phyloP scores from a whole-genome alignment of 37 sponge, comb jelly and placozoan species.

The Aplysina aerophoba region DNA sequence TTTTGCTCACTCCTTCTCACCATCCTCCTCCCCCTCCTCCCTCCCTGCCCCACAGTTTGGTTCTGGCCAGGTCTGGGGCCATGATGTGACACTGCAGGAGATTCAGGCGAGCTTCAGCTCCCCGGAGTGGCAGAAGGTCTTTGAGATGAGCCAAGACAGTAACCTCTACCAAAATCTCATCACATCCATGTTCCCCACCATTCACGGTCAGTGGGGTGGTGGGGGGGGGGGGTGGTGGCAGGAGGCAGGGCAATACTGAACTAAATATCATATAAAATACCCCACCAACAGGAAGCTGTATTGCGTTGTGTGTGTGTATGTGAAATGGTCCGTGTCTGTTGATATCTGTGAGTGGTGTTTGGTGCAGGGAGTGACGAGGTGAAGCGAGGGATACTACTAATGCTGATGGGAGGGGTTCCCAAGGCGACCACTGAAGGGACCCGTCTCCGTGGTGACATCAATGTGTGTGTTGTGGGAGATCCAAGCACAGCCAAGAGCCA shows the following conservation, averaged over 20 bases:
- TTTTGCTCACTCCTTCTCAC: too few relatives aligned
- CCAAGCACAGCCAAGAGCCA: constrained; percentile 99
- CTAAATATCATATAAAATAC: too few relatives aligned
- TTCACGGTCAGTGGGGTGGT: constrained; percentile 77
- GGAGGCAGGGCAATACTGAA: not conserved
- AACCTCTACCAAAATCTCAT: constrained; percentile 95
- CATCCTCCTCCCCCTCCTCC: too few relatives aligned
- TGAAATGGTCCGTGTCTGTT: not conserved
- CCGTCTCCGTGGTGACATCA: constrained; percentile 96
- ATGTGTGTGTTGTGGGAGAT: constrained; percentile 98
- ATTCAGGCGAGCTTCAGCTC: constrained; percentile 80
- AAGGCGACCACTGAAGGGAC: constrained; percentile 96
- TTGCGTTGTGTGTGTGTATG: constrained; percentile 26
- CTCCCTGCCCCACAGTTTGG: constrained; percentile 59
- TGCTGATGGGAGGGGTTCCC: constrained; percentile 98
- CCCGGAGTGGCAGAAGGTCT: constrained; percentile 82
- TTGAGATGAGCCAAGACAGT: constrained; percentile 92
- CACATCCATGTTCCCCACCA: constrained; percentile 92
- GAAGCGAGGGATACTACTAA: constrained; percentile 94
- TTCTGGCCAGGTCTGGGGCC: constrained; percentile 59
- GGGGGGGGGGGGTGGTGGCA: not conserved
- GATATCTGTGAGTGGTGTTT: not conserved
- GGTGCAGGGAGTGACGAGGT: constrained; percentile 95
- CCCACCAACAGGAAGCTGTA: too few relatives aligned
- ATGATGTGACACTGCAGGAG: constrained; percentile 86